Evolutionary conservation across 1,140 invertebrate genomes (phyloP), one percentile per base, ranked within the genome.

Genomic region (Drosophila orosa): DNA sequence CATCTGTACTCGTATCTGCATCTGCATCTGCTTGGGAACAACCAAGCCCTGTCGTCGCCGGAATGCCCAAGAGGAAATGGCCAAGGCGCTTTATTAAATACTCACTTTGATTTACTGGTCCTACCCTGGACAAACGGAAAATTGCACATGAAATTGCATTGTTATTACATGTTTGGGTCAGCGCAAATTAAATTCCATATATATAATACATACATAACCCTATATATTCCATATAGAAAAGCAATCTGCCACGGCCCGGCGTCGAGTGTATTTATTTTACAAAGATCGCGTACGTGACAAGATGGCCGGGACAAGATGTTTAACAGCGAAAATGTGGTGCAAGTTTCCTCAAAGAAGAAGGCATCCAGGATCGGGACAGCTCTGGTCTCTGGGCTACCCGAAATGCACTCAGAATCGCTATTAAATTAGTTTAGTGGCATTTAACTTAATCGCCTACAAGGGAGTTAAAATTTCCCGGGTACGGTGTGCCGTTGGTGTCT

Each of bases 341-440:
- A 71, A 80, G 47, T 60, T 67, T 55, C 59, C 31, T 25, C 29
- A 56, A 74, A 63, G 72, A 40, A 33, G 52, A 35, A 24, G 54
- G 54, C 44, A 27, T 33, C 44, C 17, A n/a, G 37, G 13, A 29
- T 40, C 29, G 22, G 55, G 17, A 45, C 24, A 45, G 57, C 19
- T n/a, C 19, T n/a, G 48, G 7, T 33, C 29, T 8, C 48, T 52
- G 44, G 50, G 35, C 40, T 22, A 6, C 50, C 19, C 71, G 42
- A 83, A 66, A 68, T 79, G 74, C 74, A 82, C 74, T 83, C 78
- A 71, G 83, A 90, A 91, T 91, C 90, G 87, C 69, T 91, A 91
- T 91, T 91, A 91, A 91, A 91, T 91, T 91, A 90, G 83, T 91
- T 91, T 91, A 91, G 86, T 91, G 80, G 90, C 90, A 87, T 91